Percentiles rank a stretch among this genome's conserved stretches.
Evolutionary conservation across 2,797 vertebrate species (phyloP).

Genomic region (Eleutherodactylus coqui): DNA sequence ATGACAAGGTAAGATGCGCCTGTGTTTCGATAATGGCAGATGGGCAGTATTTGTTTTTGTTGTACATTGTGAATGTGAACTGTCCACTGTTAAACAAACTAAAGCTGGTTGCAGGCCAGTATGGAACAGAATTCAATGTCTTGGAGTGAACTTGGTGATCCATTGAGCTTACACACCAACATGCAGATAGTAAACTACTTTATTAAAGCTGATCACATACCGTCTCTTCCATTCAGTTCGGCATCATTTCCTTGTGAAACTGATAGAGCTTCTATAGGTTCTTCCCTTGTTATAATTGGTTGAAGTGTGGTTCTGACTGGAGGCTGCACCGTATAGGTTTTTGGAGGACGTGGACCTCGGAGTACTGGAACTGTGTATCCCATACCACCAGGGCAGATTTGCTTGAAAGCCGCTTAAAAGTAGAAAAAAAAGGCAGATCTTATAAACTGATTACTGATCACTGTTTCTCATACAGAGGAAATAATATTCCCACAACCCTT

Average conservation of each 20-base stretch:
- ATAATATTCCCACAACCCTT: background rate
- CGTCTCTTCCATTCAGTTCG: conserved; percentile 79
- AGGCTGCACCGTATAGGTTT: conserved; percentile 77
- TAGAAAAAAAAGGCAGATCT: conserved; percentile 67
- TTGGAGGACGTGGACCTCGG: conserved; percentile 79
- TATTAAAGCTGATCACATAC: conserved; percentile 67
- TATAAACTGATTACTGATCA: background rate
- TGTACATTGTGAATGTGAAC: no score
- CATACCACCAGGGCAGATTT: conserved; percentile 98
- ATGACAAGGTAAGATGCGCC: no score
- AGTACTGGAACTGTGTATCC: conserved; percentile 93
- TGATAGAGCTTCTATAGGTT: conserved; percentile 88
- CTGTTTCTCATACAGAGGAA: background rate
- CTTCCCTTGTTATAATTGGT: conserved; percentile 88
- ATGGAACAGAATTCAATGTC: no score
- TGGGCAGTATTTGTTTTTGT: no score
- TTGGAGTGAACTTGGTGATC: no score
- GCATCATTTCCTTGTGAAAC: conserved; percentile 82
- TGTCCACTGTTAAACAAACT: no score
- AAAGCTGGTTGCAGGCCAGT: no score
- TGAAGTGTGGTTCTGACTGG: conserved; percentile 80
- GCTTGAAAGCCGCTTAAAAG: conserved; percentile 94
- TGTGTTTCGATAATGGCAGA: no score
- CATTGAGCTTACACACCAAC: background rate
- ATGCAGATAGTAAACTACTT: background rate